Evolutionary conservation across 2,113 vertebrate species (phyloP).

Genomic region (Aplodontia rufa): DNA sequence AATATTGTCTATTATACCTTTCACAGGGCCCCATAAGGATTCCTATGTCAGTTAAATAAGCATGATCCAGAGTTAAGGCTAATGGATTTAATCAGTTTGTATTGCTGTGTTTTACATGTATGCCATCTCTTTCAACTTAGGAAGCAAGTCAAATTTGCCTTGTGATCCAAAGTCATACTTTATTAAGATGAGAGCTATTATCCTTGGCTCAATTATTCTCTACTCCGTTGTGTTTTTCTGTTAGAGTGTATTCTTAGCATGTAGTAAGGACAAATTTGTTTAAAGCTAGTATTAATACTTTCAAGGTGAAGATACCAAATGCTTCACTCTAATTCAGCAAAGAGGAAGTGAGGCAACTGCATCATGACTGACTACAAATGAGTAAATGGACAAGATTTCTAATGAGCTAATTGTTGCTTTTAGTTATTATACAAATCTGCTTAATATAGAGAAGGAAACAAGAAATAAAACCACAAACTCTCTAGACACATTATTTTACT

Average conservation of each 20-base stretch:
- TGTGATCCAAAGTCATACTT: neutral
- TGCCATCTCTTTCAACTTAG: neutral
- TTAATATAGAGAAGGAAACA: neutral
- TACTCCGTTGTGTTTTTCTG: neutral
- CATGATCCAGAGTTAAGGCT: neutral
- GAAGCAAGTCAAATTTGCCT: neutral
- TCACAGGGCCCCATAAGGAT: neutral
- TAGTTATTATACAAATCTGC: neutral
- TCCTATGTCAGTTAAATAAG: neutral
- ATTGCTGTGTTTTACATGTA: neutral
- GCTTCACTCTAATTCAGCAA: neutral
- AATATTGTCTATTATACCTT: neutral
- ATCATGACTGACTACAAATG: neutral
- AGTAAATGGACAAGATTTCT: neutral
- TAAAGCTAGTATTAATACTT: neutral
- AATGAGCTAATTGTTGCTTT: neutral
- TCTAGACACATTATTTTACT: neutral
- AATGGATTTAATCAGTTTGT: neutral
- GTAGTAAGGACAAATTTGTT: neutral
- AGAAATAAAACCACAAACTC: neutral
- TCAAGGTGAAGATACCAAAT: neutral
- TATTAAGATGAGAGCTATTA: neutral
- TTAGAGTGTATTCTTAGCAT: neutral
- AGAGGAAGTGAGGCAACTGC: neutral
- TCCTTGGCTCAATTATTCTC: neutral